Base-by-base conservation (phyloP, 2,113 vertebrate genomes). In the Prinia subflava region DNA sequence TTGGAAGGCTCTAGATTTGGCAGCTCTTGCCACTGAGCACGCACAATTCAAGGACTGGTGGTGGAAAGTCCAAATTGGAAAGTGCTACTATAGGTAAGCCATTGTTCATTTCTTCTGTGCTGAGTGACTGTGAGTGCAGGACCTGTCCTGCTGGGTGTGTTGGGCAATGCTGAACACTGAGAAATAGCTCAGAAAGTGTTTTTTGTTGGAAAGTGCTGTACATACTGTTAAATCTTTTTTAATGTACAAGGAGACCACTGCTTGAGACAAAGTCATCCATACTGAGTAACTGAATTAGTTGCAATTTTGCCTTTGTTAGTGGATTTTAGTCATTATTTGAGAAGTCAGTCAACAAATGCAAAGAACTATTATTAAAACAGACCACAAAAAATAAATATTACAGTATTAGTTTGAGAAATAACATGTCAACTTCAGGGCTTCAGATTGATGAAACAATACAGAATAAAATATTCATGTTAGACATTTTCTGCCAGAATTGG, bases 1-100 rank as follows among this genome's bases (percentile, higher is more conserved):
- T 97, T 96, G 93, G n/a, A 95, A 99, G 99, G 99, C 99, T 95
- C 98, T 99, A 96, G 99, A 99, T 95, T 97, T 99, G 96, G 99
- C 99, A 78, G 98, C 99, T 70, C 98, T 99, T 82, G 99, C 99
- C 74, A 99, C 99, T 39, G 99, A 99, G 87, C 97, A 99, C 0
- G 99, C 98, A 86, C 99, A 99, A 82, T 99, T 99, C 95, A 99
- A 99, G 98, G 99, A 99, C 97, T 99, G 99, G 99, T 99, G 99
- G 99, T 99, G 99, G 99, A 99, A 99, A 94, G 99, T 99, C 30
- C 99, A 99, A 92, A 98, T 99, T 92, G 99, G 99, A 33, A 99
- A 99, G 96, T 99, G 99, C 96, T 99, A 99, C 97, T 99, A 99
- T 95, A 99, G 99, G 99, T 98, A 97, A 98, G 96, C 13, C 4